Evolutionary conservation across 2,113 vertebrate genomes (phyloP).

Genomic region (Theropithecus gelada): DNA sequence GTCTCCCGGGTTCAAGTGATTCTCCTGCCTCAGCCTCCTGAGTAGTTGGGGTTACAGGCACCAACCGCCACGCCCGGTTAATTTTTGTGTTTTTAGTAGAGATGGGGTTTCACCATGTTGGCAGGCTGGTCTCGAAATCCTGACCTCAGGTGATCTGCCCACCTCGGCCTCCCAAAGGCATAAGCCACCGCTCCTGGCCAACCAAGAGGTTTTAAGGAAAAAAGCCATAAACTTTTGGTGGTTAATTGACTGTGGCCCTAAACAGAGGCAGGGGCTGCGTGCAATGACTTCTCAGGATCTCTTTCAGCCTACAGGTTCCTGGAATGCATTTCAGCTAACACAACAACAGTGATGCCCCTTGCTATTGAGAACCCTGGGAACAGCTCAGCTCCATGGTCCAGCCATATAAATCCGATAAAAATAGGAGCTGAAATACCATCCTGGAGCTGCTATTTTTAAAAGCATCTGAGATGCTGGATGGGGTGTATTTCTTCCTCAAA

Average conservation of each 20-base stretch:
- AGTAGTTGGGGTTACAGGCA: too few relatives aligned
- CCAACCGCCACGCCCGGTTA: too few relatives aligned
- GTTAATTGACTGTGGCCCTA: background rate
- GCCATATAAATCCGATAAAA: conserved; percentile 76
- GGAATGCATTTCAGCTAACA: conserved; percentile 33
- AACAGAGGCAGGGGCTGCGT: background rate
- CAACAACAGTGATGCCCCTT: conserved; percentile 29
- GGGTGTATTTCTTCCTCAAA: conserved; percentile 65
- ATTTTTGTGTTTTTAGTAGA: too few relatives aligned
- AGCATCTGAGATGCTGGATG: conserved; percentile 64
- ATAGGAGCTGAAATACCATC: conserved; percentile 75
- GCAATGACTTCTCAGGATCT: background rate
- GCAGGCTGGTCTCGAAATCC: too few relatives aligned
- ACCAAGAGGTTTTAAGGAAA: background rate
- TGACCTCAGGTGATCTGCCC: too few relatives aligned
- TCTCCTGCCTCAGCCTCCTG: too few relatives aligned
- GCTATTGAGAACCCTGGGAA: conserved; percentile 71
- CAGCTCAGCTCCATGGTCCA: conserved; percentile 31
- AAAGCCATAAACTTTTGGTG: background rate
- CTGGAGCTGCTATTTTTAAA: conserved; percentile 76
- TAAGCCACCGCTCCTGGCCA: background rate
- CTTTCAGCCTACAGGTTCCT: conserved; percentile 17
- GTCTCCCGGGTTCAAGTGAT: too few relatives aligned
- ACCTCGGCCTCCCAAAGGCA: too few relatives aligned
- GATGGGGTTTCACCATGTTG: too few relatives aligned